Evolutionary conservation across 2,113 vertebrate species (phyloP), one percentile per base, ranked within the genome.

Genomic region (Anhinga rufa): DNA sequence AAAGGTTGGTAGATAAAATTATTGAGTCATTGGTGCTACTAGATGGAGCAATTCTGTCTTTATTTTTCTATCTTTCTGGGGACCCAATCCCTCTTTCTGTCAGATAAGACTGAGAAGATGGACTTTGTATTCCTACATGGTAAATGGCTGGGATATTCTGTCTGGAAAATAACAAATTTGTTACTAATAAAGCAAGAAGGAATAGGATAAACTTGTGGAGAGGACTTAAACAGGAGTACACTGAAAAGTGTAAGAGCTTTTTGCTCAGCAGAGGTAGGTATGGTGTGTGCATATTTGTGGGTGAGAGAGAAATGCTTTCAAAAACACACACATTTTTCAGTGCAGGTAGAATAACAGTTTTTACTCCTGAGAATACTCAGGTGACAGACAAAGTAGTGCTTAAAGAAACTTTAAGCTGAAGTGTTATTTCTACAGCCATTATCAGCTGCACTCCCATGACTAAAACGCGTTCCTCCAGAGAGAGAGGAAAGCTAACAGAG

Each of bases 371-470:
- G 95, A 96, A 83, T 95, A 86, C 69, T 96, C 94, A 91, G 89
- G 65, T 92, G 91, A 91, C 85, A 97, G 94, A 93, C 90, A 74
- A 95, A 98, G 89, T 96, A 97, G 68, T 94, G 74, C 93, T 97
- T 94, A 96, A 77, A 92, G 94, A 97, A 97, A 97, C 93, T 97
- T 82, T 65, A 71, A 95, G 72, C 91, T 92, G 85, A 97, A 97
- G 94, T 94, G 87, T 88, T 85, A 85, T 97, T 97, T 98, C 94
- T 88, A 96, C 55, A 92, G 72, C 93, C 95, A 94, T 96, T 97
- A 96, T 90, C 95, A 97, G 83, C 85, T 95, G 65, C 74, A 75
- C 66, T 97, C 97, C 93, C 86, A 48, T 77, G 89, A 97, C 91
- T 96, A 94, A 97, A 97, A 96, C 55, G 70, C 6, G 4, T 96